Conservation (phyloP, 2,113 vertebrate genomes). For the Pygoscelis antarcticus region DNA sequence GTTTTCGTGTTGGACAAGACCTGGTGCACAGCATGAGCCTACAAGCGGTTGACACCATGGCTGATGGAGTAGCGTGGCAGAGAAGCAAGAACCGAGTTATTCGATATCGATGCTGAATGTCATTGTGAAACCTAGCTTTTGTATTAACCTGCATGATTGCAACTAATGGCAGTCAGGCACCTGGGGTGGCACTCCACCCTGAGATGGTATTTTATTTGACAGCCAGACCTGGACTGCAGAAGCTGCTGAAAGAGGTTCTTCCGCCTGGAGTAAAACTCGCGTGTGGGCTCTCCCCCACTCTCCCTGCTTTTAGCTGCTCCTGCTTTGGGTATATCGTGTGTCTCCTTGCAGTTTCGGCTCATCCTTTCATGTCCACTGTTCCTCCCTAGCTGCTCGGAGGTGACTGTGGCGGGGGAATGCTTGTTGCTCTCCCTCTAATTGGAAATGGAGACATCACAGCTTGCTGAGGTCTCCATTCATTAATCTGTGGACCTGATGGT, state of each 20-base stretch:
- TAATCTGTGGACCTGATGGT: neutral
- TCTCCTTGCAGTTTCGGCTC: neutral
- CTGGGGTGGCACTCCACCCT: neutral
- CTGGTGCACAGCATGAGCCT: neutral
- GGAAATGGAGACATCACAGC: neutral
- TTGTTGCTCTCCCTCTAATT: neutral
- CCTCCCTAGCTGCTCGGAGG: neutral
- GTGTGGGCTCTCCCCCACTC: neutral
- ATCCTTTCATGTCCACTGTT: neutral
- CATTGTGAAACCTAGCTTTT: neutral
- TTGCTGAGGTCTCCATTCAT: neutral
- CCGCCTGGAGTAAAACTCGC: neutral
- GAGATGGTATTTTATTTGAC: neutral
- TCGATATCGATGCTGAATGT: neutral
- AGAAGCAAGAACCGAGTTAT: neutral
- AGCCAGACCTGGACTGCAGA: neutral
- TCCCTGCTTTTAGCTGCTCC: neutral
- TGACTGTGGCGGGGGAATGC: neutral
- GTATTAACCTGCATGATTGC: neutral
- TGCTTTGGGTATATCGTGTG: neutral
- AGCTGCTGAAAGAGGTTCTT: neutral
- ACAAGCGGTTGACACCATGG: rapidly evolving
- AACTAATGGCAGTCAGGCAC: neutral
- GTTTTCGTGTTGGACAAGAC: neutral
- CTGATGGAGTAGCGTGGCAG: neutral